Percentiles rank a stretch among this genome's conserved stretches.
Conservation (phyloP, 2,888 invertebrate genomes). For the Melikaiella ostensackeni region DNA sequence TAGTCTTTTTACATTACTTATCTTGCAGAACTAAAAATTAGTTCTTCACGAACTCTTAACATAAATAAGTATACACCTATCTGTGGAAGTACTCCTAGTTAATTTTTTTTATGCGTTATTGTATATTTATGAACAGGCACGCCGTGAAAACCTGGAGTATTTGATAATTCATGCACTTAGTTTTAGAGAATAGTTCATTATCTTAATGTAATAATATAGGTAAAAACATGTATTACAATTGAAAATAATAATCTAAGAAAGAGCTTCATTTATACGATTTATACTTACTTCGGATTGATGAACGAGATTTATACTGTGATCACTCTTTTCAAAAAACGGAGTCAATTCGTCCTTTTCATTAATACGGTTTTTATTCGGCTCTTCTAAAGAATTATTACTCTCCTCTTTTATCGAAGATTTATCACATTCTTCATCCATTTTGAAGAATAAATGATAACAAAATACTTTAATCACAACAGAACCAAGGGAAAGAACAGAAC, state of each 20-base stretch:
- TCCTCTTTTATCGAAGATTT: slow-evolving; percentile 5
- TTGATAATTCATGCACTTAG: no score
- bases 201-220: no score
- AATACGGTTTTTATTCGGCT: not conserved
- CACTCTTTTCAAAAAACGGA: not conserved
- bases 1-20: no score
- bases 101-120: no score
- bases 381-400: not conserved
- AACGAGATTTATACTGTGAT: slow-evolving; percentile 26
- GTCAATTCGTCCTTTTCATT: slow-evolving; percentile 1
- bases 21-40: no score
- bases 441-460: not conserved
- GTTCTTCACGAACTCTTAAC: no score
- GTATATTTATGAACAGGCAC: no score
- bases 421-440: slow-evolving; percentile 30
- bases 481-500: not conserved
- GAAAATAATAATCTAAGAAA: not conserved
- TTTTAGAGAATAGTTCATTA: no score
- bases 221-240: not conserved
- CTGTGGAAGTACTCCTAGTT: no score
- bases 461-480: not conserved
- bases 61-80: no score
- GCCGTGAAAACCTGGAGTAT: no score
- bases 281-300: slow-evolving; percentile 28
- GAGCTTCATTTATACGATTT: not conserved